Evolutionary conservation across 2,797 vertebrate species (phyloP).

Genomic region (Mastacembelus armatus): DNA sequence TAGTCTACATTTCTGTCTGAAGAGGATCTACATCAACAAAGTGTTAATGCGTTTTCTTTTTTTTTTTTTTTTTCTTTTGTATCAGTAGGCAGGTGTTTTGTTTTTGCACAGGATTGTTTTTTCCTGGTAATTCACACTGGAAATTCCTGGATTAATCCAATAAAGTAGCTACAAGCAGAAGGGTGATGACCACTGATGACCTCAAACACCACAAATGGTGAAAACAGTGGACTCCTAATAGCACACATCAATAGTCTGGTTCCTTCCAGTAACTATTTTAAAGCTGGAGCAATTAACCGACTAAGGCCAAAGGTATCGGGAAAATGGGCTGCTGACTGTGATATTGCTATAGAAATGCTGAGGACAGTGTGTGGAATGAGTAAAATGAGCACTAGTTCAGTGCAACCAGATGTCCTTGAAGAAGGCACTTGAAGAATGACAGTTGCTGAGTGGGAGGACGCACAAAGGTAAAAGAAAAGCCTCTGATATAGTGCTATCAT

Average conservation of each 20-base stretch:
- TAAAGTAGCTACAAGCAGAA: too few species aligned
- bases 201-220: not conserved
- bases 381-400: conserved; percentile 15
- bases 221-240: not conserved
- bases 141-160: not conserved
- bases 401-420: conserved; percentile 24
- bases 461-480: not conserved
- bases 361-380: conserved; percentile 2
- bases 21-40: too few species aligned
- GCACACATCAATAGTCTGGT: not conserved
- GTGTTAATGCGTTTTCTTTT: too few species aligned
- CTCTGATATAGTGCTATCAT: not conserved
- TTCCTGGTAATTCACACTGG: too few species aligned
- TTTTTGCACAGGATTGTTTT: too few species aligned
- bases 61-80: too few species aligned
- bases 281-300: not conserved
- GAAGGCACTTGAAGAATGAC: conserved; percentile 22
- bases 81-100: too few species aligned
- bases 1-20: not conserved
- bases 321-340: not conserved
- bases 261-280: not conserved
- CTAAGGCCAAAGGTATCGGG: not conserved
- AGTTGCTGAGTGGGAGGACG: conserved; percentile 7
- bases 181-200: not conserved
- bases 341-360: not conserved